Conservation (phyloP, 2,113 vertebrate species). For the Mionectes macconnelli region DNA sequence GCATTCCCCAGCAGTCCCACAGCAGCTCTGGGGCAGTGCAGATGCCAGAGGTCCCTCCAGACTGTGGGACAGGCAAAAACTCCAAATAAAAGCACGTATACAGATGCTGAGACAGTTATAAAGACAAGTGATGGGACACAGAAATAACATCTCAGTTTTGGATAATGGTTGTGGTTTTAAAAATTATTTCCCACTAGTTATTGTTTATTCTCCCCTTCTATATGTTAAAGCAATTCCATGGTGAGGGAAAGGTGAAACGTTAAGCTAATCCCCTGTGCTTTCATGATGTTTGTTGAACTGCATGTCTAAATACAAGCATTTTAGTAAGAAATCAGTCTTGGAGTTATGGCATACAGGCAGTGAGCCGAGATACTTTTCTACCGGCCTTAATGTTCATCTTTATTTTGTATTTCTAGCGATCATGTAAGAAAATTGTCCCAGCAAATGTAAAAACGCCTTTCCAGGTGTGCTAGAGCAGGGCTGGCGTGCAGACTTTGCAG, state of each 20-base stretch:
- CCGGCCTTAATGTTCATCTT: neutral
- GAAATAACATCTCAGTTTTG: neutral
- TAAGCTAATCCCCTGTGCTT: neutral
- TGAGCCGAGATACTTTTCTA: neutral
- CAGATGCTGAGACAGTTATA: neutral
- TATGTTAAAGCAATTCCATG: neutral
- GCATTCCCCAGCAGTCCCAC: neutral
- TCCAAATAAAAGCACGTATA: neutral
- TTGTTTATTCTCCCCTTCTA: neutral
- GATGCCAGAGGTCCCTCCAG: neutral
- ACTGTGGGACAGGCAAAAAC: neutral
- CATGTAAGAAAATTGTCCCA: neutral
- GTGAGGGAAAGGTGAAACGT: neutral
- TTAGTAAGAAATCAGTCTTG: neutral
- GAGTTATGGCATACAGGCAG: neutral
- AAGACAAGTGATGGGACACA: neutral
- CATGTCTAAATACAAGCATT: neutral
- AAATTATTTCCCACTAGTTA: neutral
- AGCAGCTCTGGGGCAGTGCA: neutral
- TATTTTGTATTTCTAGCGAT: neutral
- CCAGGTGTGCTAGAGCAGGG: constrained; percentile 91
- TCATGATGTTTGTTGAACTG: neutral
- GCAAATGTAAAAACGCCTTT: neutral
- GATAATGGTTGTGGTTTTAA: neutral
- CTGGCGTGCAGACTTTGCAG: constrained; percentile 91